Evolutionary conservation across 1,140 invertebrate species (phyloP).

Genomic region (Listronotus oregonensis): DNA sequence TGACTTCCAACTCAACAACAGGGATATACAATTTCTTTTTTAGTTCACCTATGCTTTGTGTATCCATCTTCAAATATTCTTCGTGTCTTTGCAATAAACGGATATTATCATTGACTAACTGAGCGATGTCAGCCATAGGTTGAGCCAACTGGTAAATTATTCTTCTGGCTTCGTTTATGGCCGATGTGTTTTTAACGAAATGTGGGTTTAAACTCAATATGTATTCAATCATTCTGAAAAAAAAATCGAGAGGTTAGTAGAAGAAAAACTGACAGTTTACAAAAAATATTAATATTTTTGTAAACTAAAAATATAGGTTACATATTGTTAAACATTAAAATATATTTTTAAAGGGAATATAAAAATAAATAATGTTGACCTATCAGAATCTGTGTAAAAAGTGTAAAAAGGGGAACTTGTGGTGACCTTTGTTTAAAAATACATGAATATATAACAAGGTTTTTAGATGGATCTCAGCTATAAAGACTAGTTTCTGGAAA

Average conservation of each 20-base stretch:
- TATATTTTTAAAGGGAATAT: too few relatives aligned
- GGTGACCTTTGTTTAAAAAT: too few relatives aligned
- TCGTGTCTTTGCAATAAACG: conserved; percentile 40
- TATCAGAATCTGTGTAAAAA: too few relatives aligned
- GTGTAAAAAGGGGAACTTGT: too few relatives aligned
- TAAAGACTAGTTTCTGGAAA: too few relatives aligned
- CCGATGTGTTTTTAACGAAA: conserved; percentile 43
- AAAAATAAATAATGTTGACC: too few relatives aligned
- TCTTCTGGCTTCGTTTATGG: conserved; percentile 49
- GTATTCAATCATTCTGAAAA: conserved; percentile 47
- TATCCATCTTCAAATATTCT: conserved; percentile 8
- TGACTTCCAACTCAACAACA: conserved; percentile 44
- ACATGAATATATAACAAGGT: too few relatives aligned
- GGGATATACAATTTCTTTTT: conserved; percentile 48
- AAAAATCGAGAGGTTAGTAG: conserved; percentile 5
- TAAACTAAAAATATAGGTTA: too few relatives aligned
- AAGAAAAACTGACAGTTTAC: too few relatives aligned
- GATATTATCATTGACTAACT: conserved; percentile 49
- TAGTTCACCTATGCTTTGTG: conserved; percentile 42
- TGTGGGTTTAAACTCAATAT: conserved; percentile 47
- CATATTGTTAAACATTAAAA: too few relatives aligned
- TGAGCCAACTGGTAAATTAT: conserved; percentile 47
- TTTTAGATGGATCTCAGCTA: too few relatives aligned
- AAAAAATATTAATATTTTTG: too few relatives aligned
- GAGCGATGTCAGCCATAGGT: conserved; percentile 51